These are phyloP conservation scores for Microtus agrestis DNA, from an alignment of 2,797 vertebrate genomes.

Conservation along the genomic window DNA sequence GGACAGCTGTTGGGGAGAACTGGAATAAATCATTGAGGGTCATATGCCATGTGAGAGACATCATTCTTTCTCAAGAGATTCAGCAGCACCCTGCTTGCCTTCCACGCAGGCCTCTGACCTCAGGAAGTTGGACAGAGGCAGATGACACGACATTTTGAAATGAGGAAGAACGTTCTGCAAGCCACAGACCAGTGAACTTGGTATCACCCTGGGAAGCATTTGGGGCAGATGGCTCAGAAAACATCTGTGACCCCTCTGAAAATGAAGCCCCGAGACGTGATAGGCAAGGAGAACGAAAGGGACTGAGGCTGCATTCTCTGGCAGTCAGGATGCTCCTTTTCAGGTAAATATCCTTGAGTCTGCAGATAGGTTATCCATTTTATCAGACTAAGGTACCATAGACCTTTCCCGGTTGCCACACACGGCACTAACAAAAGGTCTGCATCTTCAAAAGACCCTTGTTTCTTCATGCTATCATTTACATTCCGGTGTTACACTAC, in stretches of 20 bases:
- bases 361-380: neutral
- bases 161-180: slow-evolving; percentile 29
- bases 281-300: neutral
- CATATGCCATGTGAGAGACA: neutral
- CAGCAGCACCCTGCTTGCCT: neutral
- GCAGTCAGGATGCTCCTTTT: neutral
- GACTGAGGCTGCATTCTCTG: neutral
- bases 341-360: neutral
- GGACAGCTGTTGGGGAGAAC: neutral
- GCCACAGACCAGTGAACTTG: slow-evolving; percentile 42
- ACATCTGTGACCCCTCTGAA: slow-evolving; percentile 35
- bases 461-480: neutral
- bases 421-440: neutral
- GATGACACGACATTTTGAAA: slow-evolving; percentile 33
- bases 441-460: neutral
- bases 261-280: neutral
- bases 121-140: slow-evolving; percentile 32
- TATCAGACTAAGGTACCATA: neutral
- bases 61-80: slow-evolving; percentile 7
- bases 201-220: slow-evolving; percentile 13
- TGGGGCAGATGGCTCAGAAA: neutral
- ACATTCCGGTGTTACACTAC: neutral
- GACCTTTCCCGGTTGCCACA: neutral
- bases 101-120: neutral
- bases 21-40: neutral